Percentiles rank a stretch among this genome's conserved stretches.
These are phyloP conservation scores for Epirrita christyi DNA, from an alignment of 2,888 invertebrate species.

Conservation along the genomic window DNA sequence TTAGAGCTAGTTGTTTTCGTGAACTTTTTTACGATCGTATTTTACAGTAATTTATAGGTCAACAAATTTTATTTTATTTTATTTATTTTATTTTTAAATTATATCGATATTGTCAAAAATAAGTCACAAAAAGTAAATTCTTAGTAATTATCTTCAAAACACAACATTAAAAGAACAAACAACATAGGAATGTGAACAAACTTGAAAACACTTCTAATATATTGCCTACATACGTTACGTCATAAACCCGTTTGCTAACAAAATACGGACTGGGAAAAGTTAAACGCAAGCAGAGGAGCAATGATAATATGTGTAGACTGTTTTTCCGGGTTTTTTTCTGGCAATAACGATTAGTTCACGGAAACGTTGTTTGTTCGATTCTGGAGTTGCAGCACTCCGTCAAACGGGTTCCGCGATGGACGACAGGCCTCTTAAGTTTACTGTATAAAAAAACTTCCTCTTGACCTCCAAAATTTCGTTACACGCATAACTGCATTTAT, in stretches of 20 bases:
- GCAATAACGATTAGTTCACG: conserved; percentile 45
- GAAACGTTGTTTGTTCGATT: conserved; percentile 50
- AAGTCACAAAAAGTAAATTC: neutral
- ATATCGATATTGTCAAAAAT: too few relatives aligned
- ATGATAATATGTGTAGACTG: conserved; percentile 21
- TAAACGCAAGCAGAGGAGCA: conserved; percentile 17
- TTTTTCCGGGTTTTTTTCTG: conserved; percentile 22
- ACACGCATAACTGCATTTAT: conserved; percentile 47
- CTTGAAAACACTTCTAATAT: conserved; percentile 34
- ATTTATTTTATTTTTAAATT: too few relatives aligned
- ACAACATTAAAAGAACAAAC: conserved; percentile 21
- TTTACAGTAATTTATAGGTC: too few relatives aligned
- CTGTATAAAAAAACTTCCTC: conserved; percentile 54
- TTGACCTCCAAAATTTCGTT: conserved; percentile 42
- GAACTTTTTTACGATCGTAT: too few relatives aligned
- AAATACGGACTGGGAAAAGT: conserved; percentile 29
- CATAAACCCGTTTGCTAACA: conserved; percentile 30
- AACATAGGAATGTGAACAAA: conserved; percentile 26
- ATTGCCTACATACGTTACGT: conserved; percentile 33
- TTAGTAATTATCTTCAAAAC: conserved; percentile 23
- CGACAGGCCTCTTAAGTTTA: conserved; percentile 56
- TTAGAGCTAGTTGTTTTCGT: too few relatives aligned
- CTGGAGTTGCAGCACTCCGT: conserved; percentile 45
- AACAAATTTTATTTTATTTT: too few relatives aligned
- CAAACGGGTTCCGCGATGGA: conserved; percentile 61